Evolutionary conservation across 2,888 invertebrate species (phyloP).

Genomic region (Aspidiotus rigidus): DNA sequence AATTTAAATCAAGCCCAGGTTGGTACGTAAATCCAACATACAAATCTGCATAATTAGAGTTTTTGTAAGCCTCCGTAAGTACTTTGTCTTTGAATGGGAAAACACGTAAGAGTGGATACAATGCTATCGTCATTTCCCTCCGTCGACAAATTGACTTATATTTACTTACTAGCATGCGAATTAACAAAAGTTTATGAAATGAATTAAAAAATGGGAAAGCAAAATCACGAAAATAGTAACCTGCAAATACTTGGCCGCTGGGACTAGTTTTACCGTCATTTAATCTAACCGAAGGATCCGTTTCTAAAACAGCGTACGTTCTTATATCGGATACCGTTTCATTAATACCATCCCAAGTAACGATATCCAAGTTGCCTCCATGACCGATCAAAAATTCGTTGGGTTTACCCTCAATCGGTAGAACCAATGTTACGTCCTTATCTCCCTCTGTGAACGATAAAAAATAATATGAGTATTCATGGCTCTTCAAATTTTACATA

Average conservation of each 20-base stretch:
- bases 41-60: too few species aligned
- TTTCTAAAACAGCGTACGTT: slow-evolving; percentile 45
- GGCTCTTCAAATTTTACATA: too few species aligned
- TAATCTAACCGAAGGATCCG: slow-evolving; percentile 52
- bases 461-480: too few species aligned
- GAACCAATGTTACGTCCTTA: slow-evolving; percentile 16
- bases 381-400: slow-evolving; percentile 57
- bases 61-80: too few species aligned
- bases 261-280: slow-evolving; percentile 75
- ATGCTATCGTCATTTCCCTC: background rate
- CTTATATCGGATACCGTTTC: slow-evolving; percentile 41
- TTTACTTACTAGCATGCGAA: too few species aligned
- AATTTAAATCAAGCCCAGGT: too few species aligned
- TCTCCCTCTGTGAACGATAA: background rate
- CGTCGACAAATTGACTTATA: too few species aligned
- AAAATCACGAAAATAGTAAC: background rate
- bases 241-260: slow-evolving; percentile 54
- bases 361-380: slow-evolving; percentile 51
- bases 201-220: too few species aligned
- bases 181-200: too few species aligned
- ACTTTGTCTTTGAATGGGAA: too few species aligned
- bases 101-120: background rate
- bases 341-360: slow-evolving; percentile 56
- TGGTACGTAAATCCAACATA: too few species aligned
- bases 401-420: slow-evolving; percentile 38